Evolutionary conservation across 2,113 vertebrate genomes (phyloP), one percentile per base, ranked within the genome.

Genomic region (Bucco capensis): DNA sequence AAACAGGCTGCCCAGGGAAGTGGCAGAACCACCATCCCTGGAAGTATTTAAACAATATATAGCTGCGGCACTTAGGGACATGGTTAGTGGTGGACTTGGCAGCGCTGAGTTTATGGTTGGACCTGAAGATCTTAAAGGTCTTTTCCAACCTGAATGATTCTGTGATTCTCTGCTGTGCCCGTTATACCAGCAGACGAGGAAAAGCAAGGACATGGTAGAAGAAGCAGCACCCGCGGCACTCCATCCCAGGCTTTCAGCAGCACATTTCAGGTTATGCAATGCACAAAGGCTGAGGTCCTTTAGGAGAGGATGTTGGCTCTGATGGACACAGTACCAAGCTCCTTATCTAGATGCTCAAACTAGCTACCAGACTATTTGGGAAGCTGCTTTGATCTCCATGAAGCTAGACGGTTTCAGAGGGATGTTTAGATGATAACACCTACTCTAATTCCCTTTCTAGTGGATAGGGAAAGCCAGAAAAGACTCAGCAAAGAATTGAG

Each of bases 311-410:
- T 33, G 13, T 65, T 16, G 30, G 33, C 19, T 85, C 22, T 28
- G 12, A 53, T 0, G 21, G 51, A 74, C 0, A 0, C 3, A 75
- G 49, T 1, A 2, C 53, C 44, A 38, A 78, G 66, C n/a, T 84
- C 61, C 40, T 12, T 53, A 35, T 40, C 53, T 27, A 46, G 23
- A 38, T 42, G 47, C 56, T 50, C 76, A 62, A 38, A 69, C 5
- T 47, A 62, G 77, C 69, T 27, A 74, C 19, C 23, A 22, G 25
- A 35, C 70, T 84, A 67, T 75, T 95, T 78, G 0, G 2, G 44
- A 31, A 91, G 57, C 35, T 58, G 65, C 60, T 89, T 73, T 88
- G 35, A 76, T 19, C 40, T 11, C 40, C 75, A 58, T 24, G 8
- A 40, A 79, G 49, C 28, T 16, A 6, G 25, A 65, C 27, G 21